Evolutionary conservation across 1,140 invertebrate genomes (phyloP).

Genomic region (Atta colombica): DNA sequence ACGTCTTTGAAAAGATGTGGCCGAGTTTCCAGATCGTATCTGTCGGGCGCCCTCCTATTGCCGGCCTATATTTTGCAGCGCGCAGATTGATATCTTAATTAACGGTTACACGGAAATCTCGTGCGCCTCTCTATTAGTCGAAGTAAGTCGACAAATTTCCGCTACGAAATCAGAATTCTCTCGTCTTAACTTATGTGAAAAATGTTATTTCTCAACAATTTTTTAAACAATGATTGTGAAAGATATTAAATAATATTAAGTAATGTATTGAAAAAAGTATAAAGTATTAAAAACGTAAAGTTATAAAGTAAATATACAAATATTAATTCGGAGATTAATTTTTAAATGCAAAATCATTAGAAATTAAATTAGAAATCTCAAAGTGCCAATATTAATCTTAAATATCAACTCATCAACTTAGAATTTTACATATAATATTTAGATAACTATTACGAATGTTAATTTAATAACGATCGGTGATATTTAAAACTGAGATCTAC

Average conservation of each 20-base stretch:
- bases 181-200: neutral
- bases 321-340: neutral
- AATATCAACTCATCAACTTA: neutral
- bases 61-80: slow-evolving; percentile 51
- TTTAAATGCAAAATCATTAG: slow-evolving; percentile 4
- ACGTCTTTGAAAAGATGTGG: slow-evolving; percentile 56
- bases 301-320: neutral
- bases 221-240: neutral
- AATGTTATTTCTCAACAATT: neutral
- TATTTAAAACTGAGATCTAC: neutral
- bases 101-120: slow-evolving; percentile 56
- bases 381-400: neutral
- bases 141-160: slow-evolving; percentile 12
- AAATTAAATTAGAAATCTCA: neutral
- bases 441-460: neutral
- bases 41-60: slow-evolving; percentile 35
- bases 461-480: slow-evolving; percentile 18
- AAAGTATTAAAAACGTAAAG: neutral
- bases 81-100: slow-evolving; percentile 60
- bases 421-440: neutral
- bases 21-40: slow-evolving; percentile 38
- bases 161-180: neutral
- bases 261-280: neutral
- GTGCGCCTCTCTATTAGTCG: slow-evolving; percentile 49
- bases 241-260: neutral